phyloP scores from a whole-genome alignment of 2,113 vertebrate species.

The Columbina picui region DNA sequence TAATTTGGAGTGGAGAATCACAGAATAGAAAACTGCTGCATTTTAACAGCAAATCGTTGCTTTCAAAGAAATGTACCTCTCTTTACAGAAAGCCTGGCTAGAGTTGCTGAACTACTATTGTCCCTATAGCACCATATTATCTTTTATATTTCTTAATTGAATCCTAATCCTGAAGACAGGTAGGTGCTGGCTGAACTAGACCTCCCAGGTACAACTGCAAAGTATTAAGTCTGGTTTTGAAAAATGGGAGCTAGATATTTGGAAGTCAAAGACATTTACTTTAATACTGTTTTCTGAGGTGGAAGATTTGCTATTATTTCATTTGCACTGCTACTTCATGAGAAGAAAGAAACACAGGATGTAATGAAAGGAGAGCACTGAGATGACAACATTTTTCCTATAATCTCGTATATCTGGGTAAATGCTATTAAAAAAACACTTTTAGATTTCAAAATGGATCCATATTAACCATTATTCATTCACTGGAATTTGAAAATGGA shows the following conservation, averaged over 20 bases:
- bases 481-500: background rate
- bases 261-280: conserved; percentile 15
- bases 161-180: conserved; percentile 34
- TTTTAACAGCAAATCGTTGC: conserved; percentile 24
- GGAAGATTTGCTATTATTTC: background rate
- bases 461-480: background rate
- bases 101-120: conserved; percentile 28
- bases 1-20: conserved; percentile 31
- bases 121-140: conserved; percentile 22
- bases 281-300: background rate
- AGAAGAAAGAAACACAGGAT: background rate
- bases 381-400: background rate
- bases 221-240: conserved; percentile 32
- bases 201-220: conserved; percentile 15
- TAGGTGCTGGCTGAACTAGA: background rate
- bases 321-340: background rate
- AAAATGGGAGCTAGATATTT: background rate
- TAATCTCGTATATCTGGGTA: background rate
- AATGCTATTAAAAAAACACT: background rate
- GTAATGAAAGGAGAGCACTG: background rate
- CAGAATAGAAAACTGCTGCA: background rate
- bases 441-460: background rate
- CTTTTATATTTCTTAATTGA: conserved; percentile 54
- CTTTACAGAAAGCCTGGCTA: conserved; percentile 24
- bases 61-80: conserved; percentile 23